Evolutionary conservation across 2,888 invertebrate species (phyloP).

Genomic region (Hypolimnas misippus): DNA sequence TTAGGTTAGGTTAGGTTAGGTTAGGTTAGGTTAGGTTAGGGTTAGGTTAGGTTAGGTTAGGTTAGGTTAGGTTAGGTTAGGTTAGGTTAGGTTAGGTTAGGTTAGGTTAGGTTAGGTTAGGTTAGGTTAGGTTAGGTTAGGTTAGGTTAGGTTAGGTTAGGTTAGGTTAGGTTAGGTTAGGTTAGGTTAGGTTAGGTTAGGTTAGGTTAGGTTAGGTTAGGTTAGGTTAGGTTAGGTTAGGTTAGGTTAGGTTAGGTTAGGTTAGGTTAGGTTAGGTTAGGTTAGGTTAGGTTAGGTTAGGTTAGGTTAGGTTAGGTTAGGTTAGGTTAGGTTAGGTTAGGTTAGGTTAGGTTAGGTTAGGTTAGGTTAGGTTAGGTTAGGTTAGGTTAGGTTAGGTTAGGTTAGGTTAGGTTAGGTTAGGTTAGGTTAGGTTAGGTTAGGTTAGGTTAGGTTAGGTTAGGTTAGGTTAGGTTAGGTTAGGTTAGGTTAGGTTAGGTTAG

Average conservation of each 20-base stretch:
- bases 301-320: neutral
- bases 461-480: constrained; percentile 2
- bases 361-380: constrained; percentile 4
- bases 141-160: constrained; percentile 32
- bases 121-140: constrained; percentile 43
- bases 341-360: constrained; percentile 4
- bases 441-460: constrained; percentile 1
- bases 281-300: constrained; percentile 29
- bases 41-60: constrained; percentile 41
- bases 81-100: constrained; percentile 43
- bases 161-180: constrained; percentile 27
- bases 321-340: constrained; percentile 4
- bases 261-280: constrained; percentile 4
- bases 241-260: constrained; percentile 24
- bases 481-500: constrained; percentile 4
- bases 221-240: constrained; percentile 31
- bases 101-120: constrained; percentile 44
- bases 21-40: too few species aligned
- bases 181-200: constrained; percentile 19
- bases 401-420: constrained; percentile 4
- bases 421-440: constrained; percentile 2
- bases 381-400: constrained; percentile 1
- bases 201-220: constrained; percentile 26
- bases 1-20: constrained; percentile 41
- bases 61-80: constrained; percentile 41